These are phyloP conservation scores for Spodoptera littoralis DNA, from an alignment of 2,888 invertebrate genomes.

Conservation along the genomic window DNA sequence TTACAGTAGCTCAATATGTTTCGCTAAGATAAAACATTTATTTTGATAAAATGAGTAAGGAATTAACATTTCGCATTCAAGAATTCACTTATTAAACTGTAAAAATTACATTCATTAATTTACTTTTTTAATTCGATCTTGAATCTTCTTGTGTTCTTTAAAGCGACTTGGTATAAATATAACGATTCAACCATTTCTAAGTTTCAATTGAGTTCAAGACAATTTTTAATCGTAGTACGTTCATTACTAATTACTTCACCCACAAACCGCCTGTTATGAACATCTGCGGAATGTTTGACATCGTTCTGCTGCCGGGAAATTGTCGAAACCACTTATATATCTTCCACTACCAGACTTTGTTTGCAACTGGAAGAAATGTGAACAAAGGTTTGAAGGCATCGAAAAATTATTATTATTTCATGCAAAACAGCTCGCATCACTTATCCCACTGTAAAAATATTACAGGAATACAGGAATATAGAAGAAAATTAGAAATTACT, in stretches of 20 bases:
- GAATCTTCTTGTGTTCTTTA: too few species aligned
- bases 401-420: constrained; percentile 4
- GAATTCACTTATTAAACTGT: too few species aligned
- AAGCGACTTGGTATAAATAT: too few species aligned
- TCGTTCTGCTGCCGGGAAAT: constrained; percentile 26
- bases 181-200: background rate
- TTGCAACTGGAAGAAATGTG: constrained; percentile 9
- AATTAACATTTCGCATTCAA: too few species aligned
- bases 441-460: constrained; percentile 4
- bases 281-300: constrained; percentile 38
- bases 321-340: constrained; percentile 39
- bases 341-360: constrained; percentile 11
- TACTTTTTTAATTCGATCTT: too few species aligned
- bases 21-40: too few species aligned
- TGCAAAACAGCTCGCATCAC: constrained; percentile 8
- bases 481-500: constrained; percentile 46
- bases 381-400: background rate
- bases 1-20: too few species aligned
- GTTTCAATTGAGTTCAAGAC: constrained; percentile 9
- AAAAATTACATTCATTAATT: too few species aligned
- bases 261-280: constrained; percentile 24
- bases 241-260: constrained; percentile 22
- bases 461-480: constrained; percentile 13
- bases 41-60: too few species aligned
- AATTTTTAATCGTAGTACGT: constrained; percentile 11